Evolutionary conservation across 2,888 invertebrate genomes (phyloP).

Genomic region (Mesorhabditis belari): DNA sequence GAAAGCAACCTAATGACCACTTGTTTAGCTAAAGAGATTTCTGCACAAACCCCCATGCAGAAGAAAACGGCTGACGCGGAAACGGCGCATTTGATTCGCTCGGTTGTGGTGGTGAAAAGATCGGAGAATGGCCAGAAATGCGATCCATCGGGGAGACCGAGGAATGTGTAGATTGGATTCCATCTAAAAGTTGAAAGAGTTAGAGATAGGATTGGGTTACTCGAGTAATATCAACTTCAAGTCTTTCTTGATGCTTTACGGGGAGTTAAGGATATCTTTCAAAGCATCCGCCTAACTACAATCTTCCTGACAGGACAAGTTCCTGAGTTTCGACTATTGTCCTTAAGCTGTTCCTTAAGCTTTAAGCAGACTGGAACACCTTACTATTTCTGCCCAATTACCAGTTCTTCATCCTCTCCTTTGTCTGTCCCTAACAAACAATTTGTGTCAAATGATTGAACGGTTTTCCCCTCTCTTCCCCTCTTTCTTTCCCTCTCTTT

Average conservation of each 20-base stretch:
- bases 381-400: too few species aligned
- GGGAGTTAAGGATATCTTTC: not conserved
- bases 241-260: not conserved
- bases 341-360: too few species aligned
- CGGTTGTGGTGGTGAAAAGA: constrained; percentile 42
- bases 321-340: not conserved
- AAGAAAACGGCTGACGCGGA: constrained; percentile 31
- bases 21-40: not conserved
- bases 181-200: constrained; percentile 25
- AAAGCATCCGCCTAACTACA: not conserved
- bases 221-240: too few species aligned
- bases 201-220: too few species aligned
- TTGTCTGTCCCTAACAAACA: too few species aligned
- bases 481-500: too few species aligned
- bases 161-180: constrained; percentile 49
- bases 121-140: constrained; percentile 49
- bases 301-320: not conserved
- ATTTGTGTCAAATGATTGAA: too few species aligned
- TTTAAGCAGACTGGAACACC: too few species aligned
- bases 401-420: too few species aligned
- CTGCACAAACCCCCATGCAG: constrained; percentile 11
- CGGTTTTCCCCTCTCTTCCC: too few species aligned
- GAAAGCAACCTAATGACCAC: constrained; percentile 18
- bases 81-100: constrained; percentile 43
- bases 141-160: constrained; percentile 50